Evolutionary conservation across 1,140 invertebrate species (phyloP), one percentile per base, ranked within the genome.

Genomic region (Drosophila tropicalis): DNA sequence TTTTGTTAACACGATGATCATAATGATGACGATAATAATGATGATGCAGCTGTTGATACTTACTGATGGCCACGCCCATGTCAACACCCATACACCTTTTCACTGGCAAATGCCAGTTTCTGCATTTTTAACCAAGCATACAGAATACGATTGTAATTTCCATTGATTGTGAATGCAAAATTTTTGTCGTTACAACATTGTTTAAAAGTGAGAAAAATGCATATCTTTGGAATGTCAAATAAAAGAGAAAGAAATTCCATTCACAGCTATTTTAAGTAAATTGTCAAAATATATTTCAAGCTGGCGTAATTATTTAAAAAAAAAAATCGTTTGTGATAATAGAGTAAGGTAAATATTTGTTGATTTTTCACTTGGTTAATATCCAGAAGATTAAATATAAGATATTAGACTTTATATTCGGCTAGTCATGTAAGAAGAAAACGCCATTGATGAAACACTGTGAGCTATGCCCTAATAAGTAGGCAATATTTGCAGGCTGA

Each of bases 1-100:
- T 90, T 89, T 89, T 89, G 84, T 89, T 90, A 89, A 90, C 85
- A 79, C 76, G 76, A 87, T 81, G 80, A 74, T 78, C 66, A 83
- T 81, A 76, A 76, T 17, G 68, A 58, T 34, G 57, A 36, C 62
- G 62, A 67, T 57, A 41, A 76, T 57, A 60, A 22, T 34, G 56
- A 19, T 41, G 73, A 70, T 61, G 62, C 61, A 44, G 62, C 57
- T 66, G 71, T 44, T 72, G 56, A 58, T 61, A 39, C 47, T 40
- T 61, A 39, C 47, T 40, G 72, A 67, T 75, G 9, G 13, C 67
- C 75, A 68, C 29, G 70, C 75, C 63, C 75, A 72, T 40, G n/a
- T 51, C 39, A 36, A 78, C 25, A 36, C 61, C 55, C 60, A 36
- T 65, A 55, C 72, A 67, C 55, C 62, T 61, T 69, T 29, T 5